phyloP scores from a whole-genome alignment of 2,888 invertebrate species.

The Dermolepida albohirtum region DNA sequence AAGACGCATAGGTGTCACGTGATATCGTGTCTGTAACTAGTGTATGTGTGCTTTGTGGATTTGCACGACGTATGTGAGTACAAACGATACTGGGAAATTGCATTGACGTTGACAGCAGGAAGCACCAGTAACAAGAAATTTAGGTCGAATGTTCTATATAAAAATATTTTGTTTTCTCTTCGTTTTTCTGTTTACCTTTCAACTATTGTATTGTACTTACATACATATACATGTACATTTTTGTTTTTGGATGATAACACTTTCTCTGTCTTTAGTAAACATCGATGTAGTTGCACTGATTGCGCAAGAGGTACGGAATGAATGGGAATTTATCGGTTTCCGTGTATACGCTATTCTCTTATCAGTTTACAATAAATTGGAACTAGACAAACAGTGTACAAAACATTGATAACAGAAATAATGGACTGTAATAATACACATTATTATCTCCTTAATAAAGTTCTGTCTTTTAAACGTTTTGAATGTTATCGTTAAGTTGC shows the following conservation, averaged over 20 bases:
- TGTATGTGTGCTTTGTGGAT: background rate
- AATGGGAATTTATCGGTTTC: slow-evolving; percentile 13
- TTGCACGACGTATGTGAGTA: too few species aligned
- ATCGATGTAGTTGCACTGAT: background rate
- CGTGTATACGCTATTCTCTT: background rate
- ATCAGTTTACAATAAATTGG: slow-evolving; percentile 18
- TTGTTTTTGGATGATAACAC: background rate
- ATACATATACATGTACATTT: too few species aligned
- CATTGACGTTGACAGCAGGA: background rate
- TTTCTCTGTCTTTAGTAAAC: slow-evolving; percentile 1
- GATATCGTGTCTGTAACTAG: slow-evolving; percentile 7
- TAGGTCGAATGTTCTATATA: slow-evolving; percentile 17
- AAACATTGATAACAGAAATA: slow-evolving; percentile 23
- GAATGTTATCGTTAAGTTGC: slow-evolving; percentile 8
- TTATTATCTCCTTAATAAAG: slow-evolving; percentile 28
- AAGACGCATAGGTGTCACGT: background rate
- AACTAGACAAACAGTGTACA: slow-evolving; percentile 14
- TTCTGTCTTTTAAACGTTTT: slow-evolving; percentile 15
- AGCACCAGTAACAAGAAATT: slow-evolving; percentile 2
- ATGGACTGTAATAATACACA: slow-evolving; percentile 18
- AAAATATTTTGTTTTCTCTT: slow-evolving; percentile 13
- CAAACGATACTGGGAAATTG: too few species aligned
- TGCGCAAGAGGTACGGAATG: background rate
- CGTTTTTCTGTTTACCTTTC: slow-evolving; percentile 2
- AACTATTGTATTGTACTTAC: background rate